Evolutionary conservation across 2,888 invertebrate species (phyloP).

Genomic region (Oconnorella tubifera): DNA sequence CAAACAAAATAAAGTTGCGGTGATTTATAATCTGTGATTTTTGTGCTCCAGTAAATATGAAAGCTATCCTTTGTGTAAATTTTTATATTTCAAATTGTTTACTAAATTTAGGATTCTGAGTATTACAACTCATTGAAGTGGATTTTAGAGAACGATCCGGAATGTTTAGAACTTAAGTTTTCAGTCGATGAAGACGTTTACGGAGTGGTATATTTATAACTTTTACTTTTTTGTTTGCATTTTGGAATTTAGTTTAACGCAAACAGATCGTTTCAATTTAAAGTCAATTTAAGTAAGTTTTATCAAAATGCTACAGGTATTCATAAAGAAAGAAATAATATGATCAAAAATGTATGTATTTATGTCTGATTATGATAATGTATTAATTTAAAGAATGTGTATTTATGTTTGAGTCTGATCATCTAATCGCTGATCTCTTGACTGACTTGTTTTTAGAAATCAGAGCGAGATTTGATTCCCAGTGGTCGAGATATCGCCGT

Average conservation of each 20-base stretch:
- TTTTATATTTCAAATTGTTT: slow-evolving; percentile 1
- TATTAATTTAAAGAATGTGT: neutral
- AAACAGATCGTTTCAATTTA: no score
- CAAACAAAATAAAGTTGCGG: no score
- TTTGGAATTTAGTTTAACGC: no score
- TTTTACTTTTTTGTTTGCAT: no score
- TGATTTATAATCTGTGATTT: no score
- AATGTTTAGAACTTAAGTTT: slow-evolving; percentile 85
- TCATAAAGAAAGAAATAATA: no score
- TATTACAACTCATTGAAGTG: slow-evolving; percentile 96
- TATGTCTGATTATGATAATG: neutral
- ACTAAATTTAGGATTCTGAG: slow-evolving; percentile 77
- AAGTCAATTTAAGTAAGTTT: no score
- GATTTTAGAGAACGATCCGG: slow-evolving; percentile 93
- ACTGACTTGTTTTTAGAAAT: slow-evolving; percentile 64
- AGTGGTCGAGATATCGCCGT: slow-evolving; percentile 85
- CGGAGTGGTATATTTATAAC: no score
- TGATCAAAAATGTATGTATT: no score
- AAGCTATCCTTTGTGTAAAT: no score
- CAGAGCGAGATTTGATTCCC: slow-evolving; percentile 74
- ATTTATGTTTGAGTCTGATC: neutral
- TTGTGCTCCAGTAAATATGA: no score
- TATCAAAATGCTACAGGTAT: no score
- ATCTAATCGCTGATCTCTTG: neutral
- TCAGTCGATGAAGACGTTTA: slow-evolving; percentile 94